Base-by-base conservation (phyloP, 2,113 vertebrate genomes). In the Tor tambroides region DNA sequence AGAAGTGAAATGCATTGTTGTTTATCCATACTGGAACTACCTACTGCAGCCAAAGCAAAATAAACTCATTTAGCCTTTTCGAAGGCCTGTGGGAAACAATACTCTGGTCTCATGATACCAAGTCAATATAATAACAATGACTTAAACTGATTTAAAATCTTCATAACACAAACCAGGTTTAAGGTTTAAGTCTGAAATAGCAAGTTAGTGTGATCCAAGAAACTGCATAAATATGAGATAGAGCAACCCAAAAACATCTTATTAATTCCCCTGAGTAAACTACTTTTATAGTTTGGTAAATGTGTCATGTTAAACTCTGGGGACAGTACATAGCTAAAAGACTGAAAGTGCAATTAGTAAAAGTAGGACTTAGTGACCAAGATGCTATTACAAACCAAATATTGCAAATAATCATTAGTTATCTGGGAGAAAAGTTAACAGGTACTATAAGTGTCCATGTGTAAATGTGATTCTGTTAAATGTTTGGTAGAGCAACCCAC, bases 401-500 rank as follows among this genome's bases (percentile, higher is more conserved):
- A 43, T 46, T 46, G 41, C 12, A n/a, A 14, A 75, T 75, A 75
- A 30, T 63, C 59, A 79, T 74, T 77, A 80, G 49, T 6, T 17
- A 19, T 84, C 80, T 83, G 74, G 59, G 86, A 85, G 89, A 83
- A 82, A 90, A 61, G 71, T 63, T 6, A 30, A 14, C 28, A 49
- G 14, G n/a, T 15, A 3, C 56, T 59, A 23, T 3, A 26, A 49
- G 51, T 78, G 32, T 72, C 35, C 9, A 12, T 76, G 65, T 63
- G 77, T n/a, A 32, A 46, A 56, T 86, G 46, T 71, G 21, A 85
- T 41, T 76, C 6, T 72, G 35, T 49, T 46, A 32, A 5, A 63
- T n/a, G n/a, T 21, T 76, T 41, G 15, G 32, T 7, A 87, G 14
- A 71, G 4, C 51, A 28, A 91, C 97, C 96, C 93, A 99, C 98